These are phyloP conservation scores for Drosophila kuntzei DNA, from an alignment of 2,888 invertebrate genomes.

Conservation along the genomic window DNA sequence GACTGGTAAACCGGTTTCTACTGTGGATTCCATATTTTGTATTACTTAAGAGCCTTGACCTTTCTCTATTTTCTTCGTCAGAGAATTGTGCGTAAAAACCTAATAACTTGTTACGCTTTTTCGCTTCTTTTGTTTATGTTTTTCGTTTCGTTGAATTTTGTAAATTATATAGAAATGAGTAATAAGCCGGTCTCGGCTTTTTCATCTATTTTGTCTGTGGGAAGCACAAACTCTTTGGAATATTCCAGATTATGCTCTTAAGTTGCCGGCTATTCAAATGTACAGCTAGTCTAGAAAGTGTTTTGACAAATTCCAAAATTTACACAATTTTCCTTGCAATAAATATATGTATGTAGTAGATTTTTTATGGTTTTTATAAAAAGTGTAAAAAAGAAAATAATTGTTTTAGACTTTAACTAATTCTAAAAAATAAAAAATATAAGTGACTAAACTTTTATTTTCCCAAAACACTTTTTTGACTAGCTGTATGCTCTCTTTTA, in stretches of 20 bases:
- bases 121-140: constrained; percentile 30
- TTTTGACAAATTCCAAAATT: no score
- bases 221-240: constrained; percentile 18
- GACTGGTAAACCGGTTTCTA: constrained; percentile 28
- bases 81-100: constrained; percentile 38
- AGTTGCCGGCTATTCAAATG: constrained; percentile 6
- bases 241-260: constrained; percentile 20
- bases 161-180: constrained; percentile 46
- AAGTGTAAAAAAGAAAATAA: no score
- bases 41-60: constrained; percentile 86
- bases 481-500: no score
- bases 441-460: no score
- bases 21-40: constrained; percentile 18
- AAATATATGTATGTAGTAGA: no score
- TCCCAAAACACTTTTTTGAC: no score
- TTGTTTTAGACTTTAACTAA: no score
- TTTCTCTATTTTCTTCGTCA: constrained; percentile 87
- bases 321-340: no score
- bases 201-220: constrained; percentile 10
- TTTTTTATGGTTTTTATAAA: no score
- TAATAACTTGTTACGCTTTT: constrained; percentile 12
- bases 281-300: no score
- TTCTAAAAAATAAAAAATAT: no score
- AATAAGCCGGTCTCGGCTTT: constrained; percentile 17
- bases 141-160: constrained; percentile 36